Evolutionary conservation across 2,888 invertebrate species (phyloP).

Genomic region (Pseudococcus jackbeardsleyi): DNA sequence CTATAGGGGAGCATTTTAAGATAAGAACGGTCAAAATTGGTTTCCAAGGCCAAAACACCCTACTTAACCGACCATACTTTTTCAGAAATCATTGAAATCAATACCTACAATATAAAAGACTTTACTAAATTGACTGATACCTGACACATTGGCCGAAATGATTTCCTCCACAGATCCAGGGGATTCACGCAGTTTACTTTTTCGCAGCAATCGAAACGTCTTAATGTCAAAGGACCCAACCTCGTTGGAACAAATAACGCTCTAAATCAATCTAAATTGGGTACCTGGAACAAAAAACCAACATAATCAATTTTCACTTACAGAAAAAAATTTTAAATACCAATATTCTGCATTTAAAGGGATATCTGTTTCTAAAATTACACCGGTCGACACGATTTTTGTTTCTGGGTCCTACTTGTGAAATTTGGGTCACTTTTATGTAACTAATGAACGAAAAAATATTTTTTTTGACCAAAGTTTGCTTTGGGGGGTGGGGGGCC

Average conservation of each 20-base stretch:
- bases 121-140: background rate
- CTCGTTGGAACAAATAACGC: background rate
- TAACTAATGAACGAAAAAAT: no score
- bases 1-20: no score
- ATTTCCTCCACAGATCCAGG: background rate
- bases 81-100: no score
- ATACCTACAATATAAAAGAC: no score
- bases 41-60: no score
- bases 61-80: no score
- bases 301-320: background rate
- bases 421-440: no score
- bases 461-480: no score
- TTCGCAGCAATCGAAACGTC: background rate
- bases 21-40: no score
- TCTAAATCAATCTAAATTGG: background rate
- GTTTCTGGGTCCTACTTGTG: no score
- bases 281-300: conserved; percentile 10
- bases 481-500: no score
- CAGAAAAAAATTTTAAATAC: background rate
- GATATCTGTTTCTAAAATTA: background rate
- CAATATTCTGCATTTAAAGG: background rate
- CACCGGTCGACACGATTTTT: no score
- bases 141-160: background rate
- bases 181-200: background rate
- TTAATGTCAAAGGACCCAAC: background rate